phyloP scores from a whole-genome alignment of 2,888 invertebrate genomes.

The Diarsia brunnea region DNA sequence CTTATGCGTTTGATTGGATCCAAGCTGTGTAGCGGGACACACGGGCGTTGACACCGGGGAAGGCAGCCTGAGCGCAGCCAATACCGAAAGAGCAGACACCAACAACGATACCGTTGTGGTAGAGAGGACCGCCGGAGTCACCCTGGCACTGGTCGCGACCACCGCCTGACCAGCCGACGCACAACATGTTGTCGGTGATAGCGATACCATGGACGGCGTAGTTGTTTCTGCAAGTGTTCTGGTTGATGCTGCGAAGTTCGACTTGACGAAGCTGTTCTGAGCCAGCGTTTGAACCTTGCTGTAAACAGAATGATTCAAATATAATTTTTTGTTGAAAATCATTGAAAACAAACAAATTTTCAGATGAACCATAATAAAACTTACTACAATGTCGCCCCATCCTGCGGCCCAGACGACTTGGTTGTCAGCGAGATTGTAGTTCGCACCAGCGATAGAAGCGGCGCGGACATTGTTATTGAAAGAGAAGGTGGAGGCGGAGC shows the following conservation, averaged over 20 bases:
- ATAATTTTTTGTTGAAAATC: background rate
- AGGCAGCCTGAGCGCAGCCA: slow-evolving; percentile 67
- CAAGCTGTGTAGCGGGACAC: slow-evolving; percentile 75
- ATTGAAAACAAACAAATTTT: background rate
- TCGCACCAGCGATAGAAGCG: slow-evolving; percentile 72
- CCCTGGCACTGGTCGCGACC: slow-evolving; percentile 83
- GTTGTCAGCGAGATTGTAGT: slow-evolving; percentile 73
- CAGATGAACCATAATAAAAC: slow-evolving; percentile 38
- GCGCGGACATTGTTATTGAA: slow-evolving; percentile 61
- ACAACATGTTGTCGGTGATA: slow-evolving; percentile 72
- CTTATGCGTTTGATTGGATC: slow-evolving; percentile 74
- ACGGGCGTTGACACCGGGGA: slow-evolving; percentile 75
- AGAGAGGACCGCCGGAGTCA: slow-evolving; percentile 81
- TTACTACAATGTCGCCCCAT: slow-evolving; percentile 76
- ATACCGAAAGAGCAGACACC: slow-evolving; percentile 75
- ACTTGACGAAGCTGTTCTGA: slow-evolving; percentile 74
- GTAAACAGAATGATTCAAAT: slow-evolving; percentile 1
- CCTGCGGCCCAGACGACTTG: slow-evolving; percentile 75
- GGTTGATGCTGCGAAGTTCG: slow-evolving; percentile 73
- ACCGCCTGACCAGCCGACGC: slow-evolving; percentile 73
- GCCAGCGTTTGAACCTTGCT: slow-evolving; percentile 59
- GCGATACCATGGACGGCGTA: slow-evolving; percentile 50
- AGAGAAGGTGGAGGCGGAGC: slow-evolving; percentile 54
- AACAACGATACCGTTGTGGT: slow-evolving; percentile 76
- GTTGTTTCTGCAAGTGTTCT: slow-evolving; percentile 66